phyloP scores from a whole-genome alignment of 2,888 invertebrate species.

The Seladonia tumulorum region DNA sequence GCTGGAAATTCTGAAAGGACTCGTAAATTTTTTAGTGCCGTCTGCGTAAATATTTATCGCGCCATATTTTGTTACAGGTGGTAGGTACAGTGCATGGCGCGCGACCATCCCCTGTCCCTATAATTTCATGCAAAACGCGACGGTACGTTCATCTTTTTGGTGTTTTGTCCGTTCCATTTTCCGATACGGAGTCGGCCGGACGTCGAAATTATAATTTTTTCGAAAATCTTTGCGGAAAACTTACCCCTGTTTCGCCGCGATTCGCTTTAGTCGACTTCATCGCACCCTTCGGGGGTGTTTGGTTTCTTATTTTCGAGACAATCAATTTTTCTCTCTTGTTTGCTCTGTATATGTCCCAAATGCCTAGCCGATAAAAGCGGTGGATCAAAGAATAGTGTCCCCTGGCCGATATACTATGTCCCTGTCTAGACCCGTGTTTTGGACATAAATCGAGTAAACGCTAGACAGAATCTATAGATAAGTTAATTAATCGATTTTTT shows the following conservation, averaged over 20 bases:
- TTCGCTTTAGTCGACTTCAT: background rate
- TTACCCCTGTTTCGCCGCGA: background rate
- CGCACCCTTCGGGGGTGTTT: too few species aligned
- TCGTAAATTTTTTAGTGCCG: slow-evolving; percentile 47
- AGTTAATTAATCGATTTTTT: background rate
- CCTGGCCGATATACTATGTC: too few species aligned
- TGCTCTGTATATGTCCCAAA: too few species aligned
- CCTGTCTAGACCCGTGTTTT: too few species aligned
- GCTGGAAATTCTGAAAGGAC: slow-evolving; percentile 31
- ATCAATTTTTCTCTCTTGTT: too few species aligned
- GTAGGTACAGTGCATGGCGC: slow-evolving; percentile 9
- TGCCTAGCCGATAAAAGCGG: too few species aligned
- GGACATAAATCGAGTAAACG: too few species aligned
- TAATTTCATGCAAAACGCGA: slow-evolving; percentile 50
- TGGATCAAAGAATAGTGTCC: too few species aligned
- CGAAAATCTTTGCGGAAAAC: background rate
- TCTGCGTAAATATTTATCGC: slow-evolving; percentile 47
- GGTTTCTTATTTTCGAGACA: too few species aligned
- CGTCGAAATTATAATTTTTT: slow-evolving; percentile 16
- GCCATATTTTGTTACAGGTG: slow-evolving; percentile 41
- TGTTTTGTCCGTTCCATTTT: slow-evolving; percentile 34
- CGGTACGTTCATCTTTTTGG: slow-evolving; percentile 44
- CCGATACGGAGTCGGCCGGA: slow-evolving; percentile 11
- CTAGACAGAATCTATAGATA: background rate
- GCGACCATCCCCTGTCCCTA: slow-evolving; percentile 13